A percentile compares a stretch with the other conserved stretches of the same genome.
These are phyloP conservation scores for Mantis religiosa DNA, from an alignment of 2,888 invertebrate species.

Conservation along the genomic window DNA sequence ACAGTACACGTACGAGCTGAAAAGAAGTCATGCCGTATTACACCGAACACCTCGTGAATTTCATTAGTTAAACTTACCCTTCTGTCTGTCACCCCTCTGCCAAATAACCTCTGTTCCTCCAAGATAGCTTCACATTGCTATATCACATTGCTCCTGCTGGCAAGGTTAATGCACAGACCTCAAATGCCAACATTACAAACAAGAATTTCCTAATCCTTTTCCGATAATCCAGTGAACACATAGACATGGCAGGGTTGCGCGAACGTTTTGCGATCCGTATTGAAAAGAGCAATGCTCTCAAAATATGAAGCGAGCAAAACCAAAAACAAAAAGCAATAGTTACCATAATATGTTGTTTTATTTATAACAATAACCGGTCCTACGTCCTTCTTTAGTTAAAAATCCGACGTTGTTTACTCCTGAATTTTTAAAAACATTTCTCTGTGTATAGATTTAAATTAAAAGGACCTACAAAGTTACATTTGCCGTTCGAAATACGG, in stretches of 20 bases:
- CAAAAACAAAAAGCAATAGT: too few relatives aligned
- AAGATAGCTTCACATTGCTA: background rate
- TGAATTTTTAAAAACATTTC: too few relatives aligned
- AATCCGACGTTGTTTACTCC: too few relatives aligned
- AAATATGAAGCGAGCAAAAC: background rate
- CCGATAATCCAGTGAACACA: background rate
- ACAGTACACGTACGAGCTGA: background rate
- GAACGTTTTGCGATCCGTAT: background rate
- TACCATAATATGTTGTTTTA: too few relatives aligned
- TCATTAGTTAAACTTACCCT: background rate
- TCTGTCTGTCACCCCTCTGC: background rate
- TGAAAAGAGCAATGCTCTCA: background rate
- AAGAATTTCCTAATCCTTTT: background rate
- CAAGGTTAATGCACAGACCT: background rate
- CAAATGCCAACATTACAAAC: background rate
- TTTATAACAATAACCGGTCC: too few relatives aligned
- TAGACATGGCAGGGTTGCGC: background rate
- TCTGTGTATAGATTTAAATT: too few relatives aligned
- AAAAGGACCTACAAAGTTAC: too few relatives aligned
- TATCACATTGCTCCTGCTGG: background rate
- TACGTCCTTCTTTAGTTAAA: too few relatives aligned
- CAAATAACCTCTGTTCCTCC: background rate
- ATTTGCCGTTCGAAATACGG: too few relatives aligned
- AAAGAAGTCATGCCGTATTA: background rate
- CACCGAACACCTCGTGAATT: background rate